Evolutionary conservation across 2,113 vertebrate genomes (phyloP), one percentile per base, ranked within the genome.

Genomic region (Mus pahari): DNA sequence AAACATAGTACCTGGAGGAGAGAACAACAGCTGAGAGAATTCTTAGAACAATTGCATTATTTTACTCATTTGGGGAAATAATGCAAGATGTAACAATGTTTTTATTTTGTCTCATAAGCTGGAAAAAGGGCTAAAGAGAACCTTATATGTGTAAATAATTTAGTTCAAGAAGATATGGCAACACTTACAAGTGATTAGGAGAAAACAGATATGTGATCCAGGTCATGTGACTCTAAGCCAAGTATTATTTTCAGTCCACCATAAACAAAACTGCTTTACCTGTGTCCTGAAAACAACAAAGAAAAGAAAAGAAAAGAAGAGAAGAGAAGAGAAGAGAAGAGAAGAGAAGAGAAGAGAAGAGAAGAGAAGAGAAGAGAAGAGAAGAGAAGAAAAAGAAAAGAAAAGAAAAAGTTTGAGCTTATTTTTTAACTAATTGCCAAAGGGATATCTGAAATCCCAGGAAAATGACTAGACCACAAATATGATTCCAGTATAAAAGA

Each of bases 61-160:
- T 45, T 42, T 84, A 89, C 50, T 68, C 14, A 64, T 28, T 90
- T 73, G 16, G 19, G 26, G 90, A 95, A 90, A 95, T 62, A 81
- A 81, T n/a, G 33, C 22, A 77, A 92, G 79, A 10, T 42, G 22
- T 62, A 12, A 39, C 8, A 55, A 14, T 91, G 45, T 75, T 96
- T 73, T 81, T 78, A 68, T 53, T 58, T 64, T 77, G 16, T 83
- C 50, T 83, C 48, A 86, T 3, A 86, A 92, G 66, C 42, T 19
- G 1, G 7, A 95, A 84, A 84, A 79, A 8, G 17, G 13, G 78
- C 50, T 71, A 87, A 50, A 92, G 31, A 88, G 55, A 75, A 5
- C 24, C 36, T 70, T 60, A 66, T 89, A 71, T 62, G 20, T 31
- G 16, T 31, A 11, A 82, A 26, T 14, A 77, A 89, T 75, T 66